Conservation (phyloP, 2,888 invertebrate genomes). For the Troilus luridus region DNA sequence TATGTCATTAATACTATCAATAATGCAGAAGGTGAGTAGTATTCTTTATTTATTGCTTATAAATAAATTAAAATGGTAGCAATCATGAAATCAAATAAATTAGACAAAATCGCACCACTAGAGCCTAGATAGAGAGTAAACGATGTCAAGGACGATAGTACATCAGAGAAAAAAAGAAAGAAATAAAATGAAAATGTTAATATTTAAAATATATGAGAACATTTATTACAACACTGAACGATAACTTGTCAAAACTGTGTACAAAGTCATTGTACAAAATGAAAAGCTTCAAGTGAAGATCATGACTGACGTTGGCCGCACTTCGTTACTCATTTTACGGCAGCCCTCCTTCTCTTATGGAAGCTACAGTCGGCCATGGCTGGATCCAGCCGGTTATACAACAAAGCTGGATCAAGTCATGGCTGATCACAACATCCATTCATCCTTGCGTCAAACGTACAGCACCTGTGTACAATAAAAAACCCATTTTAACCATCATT, state of each 20-base stretch:
- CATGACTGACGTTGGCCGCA: background rate
- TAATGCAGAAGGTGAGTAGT: no score
- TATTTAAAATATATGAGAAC: background rate
- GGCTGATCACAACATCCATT: slow-evolving; percentile 16
- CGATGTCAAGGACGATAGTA: no score
- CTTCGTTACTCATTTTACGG: background rate
- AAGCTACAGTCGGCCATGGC: background rate
- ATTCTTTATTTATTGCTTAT: no score
- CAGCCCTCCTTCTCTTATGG: background rate
- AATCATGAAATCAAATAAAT: no score
- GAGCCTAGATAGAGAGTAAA: no score
- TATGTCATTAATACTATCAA: no score
- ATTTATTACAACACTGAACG: background rate
- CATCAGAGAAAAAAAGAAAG: background rate
- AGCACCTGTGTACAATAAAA: background rate
- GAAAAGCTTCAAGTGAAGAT: background rate
- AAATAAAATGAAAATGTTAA: background rate
- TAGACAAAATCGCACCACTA: no score
- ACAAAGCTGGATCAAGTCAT: slow-evolving; percentile 2
- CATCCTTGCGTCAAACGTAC: background rate
- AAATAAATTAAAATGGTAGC: no score
- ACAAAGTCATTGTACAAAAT: background rate
- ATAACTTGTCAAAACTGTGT: background rate
- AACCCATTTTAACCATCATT: background rate
- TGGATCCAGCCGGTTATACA: background rate